Evolutionary conservation across 2,113 vertebrate species (phyloP), one percentile per base, ranked within the genome.

Genomic region (Barnardius zonarius): DNA sequence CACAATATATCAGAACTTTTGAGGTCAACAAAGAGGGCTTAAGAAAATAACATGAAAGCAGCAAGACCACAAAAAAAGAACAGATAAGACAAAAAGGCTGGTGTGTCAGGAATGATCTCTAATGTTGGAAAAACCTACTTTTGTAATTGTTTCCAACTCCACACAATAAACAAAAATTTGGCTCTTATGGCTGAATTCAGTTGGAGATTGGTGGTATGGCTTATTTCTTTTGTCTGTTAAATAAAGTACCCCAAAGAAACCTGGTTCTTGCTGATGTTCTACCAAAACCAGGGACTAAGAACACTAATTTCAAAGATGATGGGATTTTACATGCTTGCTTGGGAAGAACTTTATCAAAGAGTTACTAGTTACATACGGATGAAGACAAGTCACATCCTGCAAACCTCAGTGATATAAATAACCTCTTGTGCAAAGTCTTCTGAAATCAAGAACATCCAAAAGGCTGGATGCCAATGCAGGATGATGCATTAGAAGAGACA

Each of bases 1-100:
- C 59, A 86, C 87, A 80, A 89, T 82, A 54, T 76, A 94, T 91
- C 10, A 86, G 80, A 79, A 94, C 84, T 13, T 86, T 94, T 74
- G 43, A 33, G 70, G 72, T 91, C 90, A 90, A 90, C 72, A 96
- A 92, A 95, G 85, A 96, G 33, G 63, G 23, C 46, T 93, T 93
- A 80, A 90, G 35, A 96, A 96, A 94, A 86, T 67, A 93, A 92
- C 87, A 93, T 75, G 54, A 95, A 94, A 95, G 85, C 75, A 88
- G 23, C 33, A 88, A 83, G 61, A 88, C 41, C 55, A 74, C 64
- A 86, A 81, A 81, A 55, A 68, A 69, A 73, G 11, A 16, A 39
- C 84, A 88, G 70, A 57, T 82, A 85, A 88, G 68, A 83, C 54
- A 93, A 83, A 93, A 92, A 90, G 61, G n/a, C 68, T 88, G 12